A percentile compares a stretch with the other conserved stretches of the same genome.
Conservation (phyloP, 2,113 vertebrate genomes). For the Paratilapia polleni region DNA sequence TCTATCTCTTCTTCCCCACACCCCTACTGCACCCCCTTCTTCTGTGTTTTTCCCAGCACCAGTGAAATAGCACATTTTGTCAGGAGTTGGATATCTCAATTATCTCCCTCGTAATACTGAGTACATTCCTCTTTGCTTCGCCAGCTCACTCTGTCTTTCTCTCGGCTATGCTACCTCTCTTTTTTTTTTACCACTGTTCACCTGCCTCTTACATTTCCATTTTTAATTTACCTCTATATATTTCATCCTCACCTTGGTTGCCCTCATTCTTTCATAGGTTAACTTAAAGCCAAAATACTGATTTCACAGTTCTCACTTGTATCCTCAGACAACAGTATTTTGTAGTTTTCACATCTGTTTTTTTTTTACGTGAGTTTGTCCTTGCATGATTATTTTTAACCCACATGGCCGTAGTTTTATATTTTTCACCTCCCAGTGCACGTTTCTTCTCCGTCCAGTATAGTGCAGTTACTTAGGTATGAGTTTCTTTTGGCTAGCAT, state of each 20-base stretch:
- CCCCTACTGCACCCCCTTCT: not conserved
- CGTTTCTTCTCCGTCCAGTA: no score
- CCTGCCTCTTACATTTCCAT: slow-evolving; percentile 33
- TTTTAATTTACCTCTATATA: slow-evolving; percentile 45
- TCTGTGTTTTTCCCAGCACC: slow-evolving; percentile 57
- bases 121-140: slow-evolving; percentile 60
- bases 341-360: slow-evolving; percentile 12
- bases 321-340: not conserved
- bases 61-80: slow-evolving; percentile 78
- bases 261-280: slow-evolving; percentile 43
- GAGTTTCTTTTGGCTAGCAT: not conserved
- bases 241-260: slow-evolving; percentile 52
- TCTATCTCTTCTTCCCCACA: slow-evolving; percentile 18
- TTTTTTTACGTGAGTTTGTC: not conserved
- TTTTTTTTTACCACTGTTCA: not conserved
- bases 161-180: not conserved
- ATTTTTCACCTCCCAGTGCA: not conserved
- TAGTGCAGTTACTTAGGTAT: not conserved
- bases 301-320: slow-evolving; percentile 4
- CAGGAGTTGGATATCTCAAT: slow-evolving; percentile 82
- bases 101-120: slow-evolving; percentile 69
- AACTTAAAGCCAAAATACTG: slow-evolving; percentile 34
- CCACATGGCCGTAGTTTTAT: not conserved
- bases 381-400: not conserved
- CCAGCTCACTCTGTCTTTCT: slow-evolving; percentile 28